These are phyloP conservation scores for Balaenoptera acutorostrata DNA, from an alignment of 2,113 vertebrate species.

Conservation along the genomic window DNA sequence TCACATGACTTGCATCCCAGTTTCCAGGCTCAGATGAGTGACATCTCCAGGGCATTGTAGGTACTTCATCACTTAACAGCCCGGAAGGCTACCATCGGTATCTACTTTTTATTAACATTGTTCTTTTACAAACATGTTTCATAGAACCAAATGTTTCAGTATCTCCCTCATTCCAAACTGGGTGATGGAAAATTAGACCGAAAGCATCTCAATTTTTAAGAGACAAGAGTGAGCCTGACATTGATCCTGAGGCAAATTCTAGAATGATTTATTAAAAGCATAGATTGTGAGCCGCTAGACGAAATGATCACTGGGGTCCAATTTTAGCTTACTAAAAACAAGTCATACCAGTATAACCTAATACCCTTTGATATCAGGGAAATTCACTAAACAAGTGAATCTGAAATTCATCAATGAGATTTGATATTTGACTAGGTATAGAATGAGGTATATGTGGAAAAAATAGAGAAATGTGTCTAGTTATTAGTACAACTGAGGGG, in stretches of 20 bases:
- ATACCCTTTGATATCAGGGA: not conserved
- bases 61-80: not conserved
- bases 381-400: not conserved
- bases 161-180: not conserved
- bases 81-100: not conserved
- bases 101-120: not conserved
- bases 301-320: not conserved
- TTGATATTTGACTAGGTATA: not conserved
- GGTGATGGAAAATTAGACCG: not conserved
- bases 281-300: not conserved
- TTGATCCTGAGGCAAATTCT: not conserved
- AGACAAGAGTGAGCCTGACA: not conserved
- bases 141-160: not conserved
- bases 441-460: not conserved
- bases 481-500: not conserved
- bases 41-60: not conserved
- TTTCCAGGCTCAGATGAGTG: not conserved
- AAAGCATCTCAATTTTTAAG: not conserved
- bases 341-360: not conserved
- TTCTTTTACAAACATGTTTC: not conserved
- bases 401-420: not conserved
- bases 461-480: not conserved
- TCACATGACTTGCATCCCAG: not conserved
- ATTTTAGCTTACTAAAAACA: not conserved
- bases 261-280: not conserved